Evolutionary conservation across 1,140 invertebrate species (phyloP), one percentile per base, ranked within the genome.

Genomic region (Thaumatotibia leucotreta): DNA sequence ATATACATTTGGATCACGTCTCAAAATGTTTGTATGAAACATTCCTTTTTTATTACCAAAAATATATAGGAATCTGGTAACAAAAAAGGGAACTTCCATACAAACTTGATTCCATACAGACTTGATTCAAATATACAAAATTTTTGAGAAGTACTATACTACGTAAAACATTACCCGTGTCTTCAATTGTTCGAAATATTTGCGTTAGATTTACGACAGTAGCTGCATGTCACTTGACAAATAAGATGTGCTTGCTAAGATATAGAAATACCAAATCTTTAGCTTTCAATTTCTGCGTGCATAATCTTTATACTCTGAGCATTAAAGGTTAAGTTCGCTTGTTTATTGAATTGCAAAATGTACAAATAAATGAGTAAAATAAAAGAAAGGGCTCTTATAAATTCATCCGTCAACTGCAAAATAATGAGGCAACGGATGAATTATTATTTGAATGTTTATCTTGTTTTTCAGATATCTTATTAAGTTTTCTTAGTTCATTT

Each of bases 401-500:
- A 83, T 82, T 77, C 66, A 54, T 78, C 75, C 76, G 80, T 80
- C 78, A 71, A 62, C 68, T 33, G 64, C 27, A 50, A 71, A 81
- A 72, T 80, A 81, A 83, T 77, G 79, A 80, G 68, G 20, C 69
- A 69, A 39, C 69, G 66, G 58, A 52, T 50, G 63, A 66, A 67
- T 77, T 72, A 79, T 79, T 71, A 68, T 75, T 72, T 17, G 70
- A 27, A 29, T 27, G 39, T 11, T 33, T 32, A 29, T 63, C 35
- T 58, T 61, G 31, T 63, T 63, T 65, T 54, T 65, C 65, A 49
- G 27, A 62, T 22, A 54, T 54, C 50, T 72, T 61, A 65, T 54
- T 50, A 39, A 50, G 20, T 24, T 54, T 49, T 24, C 27, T 4
- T 45, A 2, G 17, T 17, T 20, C 3, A 45, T 14, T 45, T 45